phyloP scores from a whole-genome alignment of 2,797 vertebrate species.

The Anabas testudineus region DNA sequence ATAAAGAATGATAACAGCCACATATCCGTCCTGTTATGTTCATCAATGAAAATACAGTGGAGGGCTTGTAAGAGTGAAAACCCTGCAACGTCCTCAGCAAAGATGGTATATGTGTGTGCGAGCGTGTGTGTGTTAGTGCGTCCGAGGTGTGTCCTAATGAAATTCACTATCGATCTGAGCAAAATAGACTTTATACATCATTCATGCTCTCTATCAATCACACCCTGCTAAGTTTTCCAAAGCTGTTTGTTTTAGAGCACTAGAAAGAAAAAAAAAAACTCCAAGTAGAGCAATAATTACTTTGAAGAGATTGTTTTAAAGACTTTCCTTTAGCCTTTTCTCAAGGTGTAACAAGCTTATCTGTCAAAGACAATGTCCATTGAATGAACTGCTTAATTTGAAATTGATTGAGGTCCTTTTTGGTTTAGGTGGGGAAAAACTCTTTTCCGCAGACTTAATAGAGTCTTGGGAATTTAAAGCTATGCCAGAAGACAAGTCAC shows the following conservation, averaged over 20 bases:
- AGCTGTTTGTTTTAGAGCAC: slow-evolving; percentile 81
- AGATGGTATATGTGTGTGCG: slow-evolving; percentile 25
- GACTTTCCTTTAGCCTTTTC: slow-evolving; percentile 78
- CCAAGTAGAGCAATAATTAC: slow-evolving; percentile 82
- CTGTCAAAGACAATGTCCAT: slow-evolving; percentile 82
- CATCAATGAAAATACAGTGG: slow-evolving; percentile 53
- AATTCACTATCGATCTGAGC: slow-evolving; percentile 86
- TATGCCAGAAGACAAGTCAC: slow-evolving; percentile 45
- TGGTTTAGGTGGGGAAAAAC: slow-evolving; percentile 53
- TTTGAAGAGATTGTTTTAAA: slow-evolving; percentile 82
- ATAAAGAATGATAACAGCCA: slow-evolving; percentile 66
- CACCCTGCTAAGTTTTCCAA: slow-evolving; percentile 83
- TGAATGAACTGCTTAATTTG: slow-evolving; percentile 82
- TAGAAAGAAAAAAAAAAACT: slow-evolving; percentile 63
- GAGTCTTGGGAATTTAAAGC: slow-evolving; percentile 64
- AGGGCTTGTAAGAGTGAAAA: slow-evolving; percentile 49
- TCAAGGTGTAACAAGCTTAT: slow-evolving; percentile 83
- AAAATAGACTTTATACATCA: slow-evolving; percentile 91
- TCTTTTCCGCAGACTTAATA: slow-evolving; percentile 61
- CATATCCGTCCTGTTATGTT: slow-evolving; percentile 37
- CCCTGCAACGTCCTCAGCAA: slow-evolving; percentile 51
- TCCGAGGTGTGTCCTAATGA: slow-evolving; percentile 78
- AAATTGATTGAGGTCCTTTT: slow-evolving; percentile 83
- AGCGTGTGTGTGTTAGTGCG: slow-evolving; percentile 28
- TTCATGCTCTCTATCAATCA: slow-evolving; percentile 89